These are phyloP conservation scores for Orthosia incerta DNA, from an alignment of 2,888 invertebrate species.

Conservation along the genomic window DNA sequence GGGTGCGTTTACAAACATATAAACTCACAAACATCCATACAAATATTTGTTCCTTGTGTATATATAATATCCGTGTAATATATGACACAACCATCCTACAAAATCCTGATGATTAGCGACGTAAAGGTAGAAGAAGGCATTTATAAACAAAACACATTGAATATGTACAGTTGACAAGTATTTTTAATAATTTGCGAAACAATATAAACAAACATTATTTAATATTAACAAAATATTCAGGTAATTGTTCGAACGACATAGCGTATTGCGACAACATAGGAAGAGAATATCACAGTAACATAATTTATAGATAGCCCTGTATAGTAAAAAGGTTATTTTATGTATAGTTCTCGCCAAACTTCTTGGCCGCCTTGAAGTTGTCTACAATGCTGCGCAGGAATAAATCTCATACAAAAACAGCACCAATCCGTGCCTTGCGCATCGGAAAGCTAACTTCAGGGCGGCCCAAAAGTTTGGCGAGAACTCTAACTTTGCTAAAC, in stretches of 20 bases:
- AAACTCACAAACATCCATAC: no score
- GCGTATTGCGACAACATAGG: slow-evolving; percentile 77
- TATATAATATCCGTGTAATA: no score
- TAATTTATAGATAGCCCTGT: slow-evolving; percentile 68
- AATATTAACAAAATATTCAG: slow-evolving; percentile 79
- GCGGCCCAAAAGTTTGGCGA: no score
- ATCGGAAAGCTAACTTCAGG: no score
- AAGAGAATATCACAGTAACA: slow-evolving; percentile 88
- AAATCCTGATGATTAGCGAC: no score
- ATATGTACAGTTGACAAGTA: slow-evolving; percentile 69
- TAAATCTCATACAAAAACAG: no score
- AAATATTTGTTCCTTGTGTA: no score
- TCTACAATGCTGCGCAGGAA: no score
- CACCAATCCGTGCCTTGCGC: no score
- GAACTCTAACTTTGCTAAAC: neutral
- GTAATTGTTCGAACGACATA: slow-evolving; percentile 75
- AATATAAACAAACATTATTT: slow-evolving; percentile 73
- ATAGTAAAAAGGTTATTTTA: slow-evolving; percentile 34
- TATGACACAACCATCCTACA: no score
- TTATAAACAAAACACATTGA: slow-evolving; percentile 53
- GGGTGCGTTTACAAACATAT: no score
- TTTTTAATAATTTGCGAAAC: slow-evolving; percentile 69
- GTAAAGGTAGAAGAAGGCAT: neutral
- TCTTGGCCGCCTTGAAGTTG: no score
- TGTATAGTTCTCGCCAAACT: neutral